Evolutionary conservation across 2,113 vertebrate genomes (phyloP).

Genomic region (Ciconia maguari): DNA sequence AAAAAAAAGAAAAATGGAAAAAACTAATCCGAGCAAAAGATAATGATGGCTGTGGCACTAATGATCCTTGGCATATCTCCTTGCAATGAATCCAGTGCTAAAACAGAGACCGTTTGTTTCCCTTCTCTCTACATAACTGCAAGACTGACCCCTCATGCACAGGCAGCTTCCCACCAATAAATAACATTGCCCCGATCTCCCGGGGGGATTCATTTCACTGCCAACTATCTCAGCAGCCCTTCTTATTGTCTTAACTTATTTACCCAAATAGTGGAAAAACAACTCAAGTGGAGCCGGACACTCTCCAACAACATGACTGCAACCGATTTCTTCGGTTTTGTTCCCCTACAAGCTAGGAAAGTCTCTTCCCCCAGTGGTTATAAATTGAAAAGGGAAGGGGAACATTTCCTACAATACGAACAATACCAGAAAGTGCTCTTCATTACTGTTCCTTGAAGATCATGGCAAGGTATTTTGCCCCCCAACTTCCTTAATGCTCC

Average conservation of each 20-base stretch:
- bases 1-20: neutral
- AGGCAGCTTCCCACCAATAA: conserved; percentile 12
- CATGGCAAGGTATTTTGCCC: neutral
- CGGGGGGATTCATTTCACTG: neutral
- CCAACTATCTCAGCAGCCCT: conserved; percentile 29
- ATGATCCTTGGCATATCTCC: conserved; percentile 33
- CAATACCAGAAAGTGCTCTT: neutral
- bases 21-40: conserved; percentile 12
- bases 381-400: neutral
- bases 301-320: neutral
- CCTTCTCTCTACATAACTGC: neutral
- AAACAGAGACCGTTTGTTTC: conserved; percentile 45
- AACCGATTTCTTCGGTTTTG: neutral
- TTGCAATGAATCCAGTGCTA: neutral
- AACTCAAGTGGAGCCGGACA: neutral
- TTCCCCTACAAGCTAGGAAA: neutral
- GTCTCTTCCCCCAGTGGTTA: neutral
- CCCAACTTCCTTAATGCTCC: neutral
- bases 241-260: conserved; percentile 56
- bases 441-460: neutral
- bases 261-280: conserved; percentile 51
- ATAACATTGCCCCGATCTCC: neutral
- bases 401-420: neutral
- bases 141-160: conserved; percentile 11
- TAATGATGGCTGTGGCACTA: conserved; percentile 41